Evolutionary conservation across 2,888 invertebrate genomes (phyloP).

Genomic region (Latheticus oryzae): DNA sequence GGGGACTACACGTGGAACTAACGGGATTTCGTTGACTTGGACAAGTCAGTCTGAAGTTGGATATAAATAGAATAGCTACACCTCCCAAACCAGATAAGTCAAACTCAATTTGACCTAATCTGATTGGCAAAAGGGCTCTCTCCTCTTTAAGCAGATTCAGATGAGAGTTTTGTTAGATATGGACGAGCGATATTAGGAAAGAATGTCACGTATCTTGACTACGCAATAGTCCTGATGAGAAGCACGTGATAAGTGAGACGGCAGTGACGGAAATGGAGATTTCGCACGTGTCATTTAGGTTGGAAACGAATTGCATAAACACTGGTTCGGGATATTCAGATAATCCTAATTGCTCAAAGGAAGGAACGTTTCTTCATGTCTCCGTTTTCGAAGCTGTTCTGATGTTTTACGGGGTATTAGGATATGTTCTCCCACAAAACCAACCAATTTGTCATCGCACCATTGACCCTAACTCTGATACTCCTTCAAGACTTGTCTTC

Average conservation of each 20-base stretch:
- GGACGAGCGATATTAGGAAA: constrained; percentile 46
- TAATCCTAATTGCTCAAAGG: constrained; percentile 35
- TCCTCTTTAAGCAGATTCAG: constrained; percentile 42
- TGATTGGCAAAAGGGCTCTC: constrained; percentile 30
- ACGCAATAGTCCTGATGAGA: constrained; percentile 46
- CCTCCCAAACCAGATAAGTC: constrained; percentile 38
- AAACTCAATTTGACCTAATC: constrained; percentile 41
- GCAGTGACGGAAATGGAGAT: constrained; percentile 41
- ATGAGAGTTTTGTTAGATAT: constrained; percentile 46
- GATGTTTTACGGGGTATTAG: constrained; percentile 23
- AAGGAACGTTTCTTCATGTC: constrained; percentile 10
- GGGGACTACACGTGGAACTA: constrained; percentile 33
- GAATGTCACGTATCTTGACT: constrained; percentile 48
- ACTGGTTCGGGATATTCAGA: constrained; percentile 21
- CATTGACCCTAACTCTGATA: constrained; percentile 15
- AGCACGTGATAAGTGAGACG: constrained; percentile 46
- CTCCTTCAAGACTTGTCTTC: too few species aligned
- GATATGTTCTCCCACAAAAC: constrained; percentile 10
- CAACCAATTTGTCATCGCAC: constrained; percentile 14
- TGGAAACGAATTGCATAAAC: constrained; percentile 38
- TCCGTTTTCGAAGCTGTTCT: constrained; percentile 6
- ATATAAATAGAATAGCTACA: constrained; percentile 36
- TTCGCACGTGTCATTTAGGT: constrained; percentile 33
- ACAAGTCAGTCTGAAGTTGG: constrained; percentile 35
- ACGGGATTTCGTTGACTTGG: constrained; percentile 34